phyloP scores from a whole-genome alignment of 2,888 invertebrate genomes.

The Phanerotoma sp. region DNA sequence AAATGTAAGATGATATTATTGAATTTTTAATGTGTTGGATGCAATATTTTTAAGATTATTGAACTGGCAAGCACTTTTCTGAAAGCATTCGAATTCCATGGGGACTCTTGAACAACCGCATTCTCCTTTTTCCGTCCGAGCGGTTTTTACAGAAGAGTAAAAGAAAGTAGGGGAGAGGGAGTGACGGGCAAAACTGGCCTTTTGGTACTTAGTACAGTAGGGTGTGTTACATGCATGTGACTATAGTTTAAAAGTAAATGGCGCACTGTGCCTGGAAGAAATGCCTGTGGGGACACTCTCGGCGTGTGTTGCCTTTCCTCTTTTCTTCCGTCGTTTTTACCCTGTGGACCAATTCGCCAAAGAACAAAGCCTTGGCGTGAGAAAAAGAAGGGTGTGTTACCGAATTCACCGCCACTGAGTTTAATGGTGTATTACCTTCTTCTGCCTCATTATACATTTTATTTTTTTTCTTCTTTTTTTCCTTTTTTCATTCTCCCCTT shows the following conservation, averaged over 20 bases:
- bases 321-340: constrained; percentile 9
- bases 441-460: constrained; percentile 19
- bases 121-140: constrained; percentile 17
- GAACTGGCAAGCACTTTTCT: neutral
- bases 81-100: constrained; percentile 6
- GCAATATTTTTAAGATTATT: too few species aligned
- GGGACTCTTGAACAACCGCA: constrained; percentile 17
- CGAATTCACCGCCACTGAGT: constrained; percentile 2
- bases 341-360: constrained; percentile 24
- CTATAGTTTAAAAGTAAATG: constrained; percentile 32
- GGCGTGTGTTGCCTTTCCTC: constrained; percentile 2
- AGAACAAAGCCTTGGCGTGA: constrained; percentile 24
- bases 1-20: too few species aligned
- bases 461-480: constrained; percentile 6
- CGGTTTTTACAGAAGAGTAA: constrained; percentile 3
- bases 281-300: constrained; percentile 15
- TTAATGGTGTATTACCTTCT: constrained; percentile 16
- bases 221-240: constrained; percentile 16
- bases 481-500: too few species aligned
- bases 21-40: too few species aligned
- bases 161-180: constrained; percentile 10
- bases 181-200: constrained; percentile 18
- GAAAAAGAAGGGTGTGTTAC: constrained; percentile 17
- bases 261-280: constrained; percentile 26
- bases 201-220: constrained; percentile 13